Evolutionary conservation across 2,888 invertebrate genomes (phyloP), one percentile per base, ranked within the genome.

Genomic region (Plusia festucae): DNA sequence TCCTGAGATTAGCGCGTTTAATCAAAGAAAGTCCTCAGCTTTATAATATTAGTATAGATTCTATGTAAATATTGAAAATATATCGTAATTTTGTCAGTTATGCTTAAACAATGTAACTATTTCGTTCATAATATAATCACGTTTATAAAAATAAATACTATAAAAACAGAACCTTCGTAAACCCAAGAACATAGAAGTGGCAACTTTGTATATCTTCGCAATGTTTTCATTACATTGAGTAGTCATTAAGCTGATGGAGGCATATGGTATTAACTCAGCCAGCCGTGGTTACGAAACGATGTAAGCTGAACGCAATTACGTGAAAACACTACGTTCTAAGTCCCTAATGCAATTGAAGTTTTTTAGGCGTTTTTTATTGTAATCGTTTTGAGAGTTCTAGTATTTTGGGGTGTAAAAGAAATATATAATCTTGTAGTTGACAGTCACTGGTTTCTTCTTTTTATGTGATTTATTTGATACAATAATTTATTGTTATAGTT

Each of bases 221-320:
- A 18, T 18, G 32, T 44, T 40, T 62, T 51, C 58, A 67, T 67
- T 67, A 67, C 24, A 54, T 54, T 27, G 58, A 67, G 66, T 62
- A 62, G 40, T 62, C 66, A 62, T 67, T 44, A 67, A 15, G 7
- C 2, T 61, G 49, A 66, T 66, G 54, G 57, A 40, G 16, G 34
- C 40, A 32, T 49, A 53, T 13, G 46, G n/a, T 46, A 57, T 61
- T 46, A 57, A 34, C 24, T 32, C 2, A 56, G 8, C 15, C 30
- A 22, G 24, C 32, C 54, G 34, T 20, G 15, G 54, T 22, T 40
- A 20, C 20, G 20, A 34, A 55, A 40, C 54, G 22, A 6, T 34
- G 40, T 53, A 20, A 40, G 32, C 3, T 16, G 34, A 54, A 55
- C 2, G 8, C 8, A 40, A 55, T 34, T 34, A 55, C 54, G 22